Conservation (phyloP, 1,140 invertebrate genomes). For the Antheraea mylitta region DNA sequence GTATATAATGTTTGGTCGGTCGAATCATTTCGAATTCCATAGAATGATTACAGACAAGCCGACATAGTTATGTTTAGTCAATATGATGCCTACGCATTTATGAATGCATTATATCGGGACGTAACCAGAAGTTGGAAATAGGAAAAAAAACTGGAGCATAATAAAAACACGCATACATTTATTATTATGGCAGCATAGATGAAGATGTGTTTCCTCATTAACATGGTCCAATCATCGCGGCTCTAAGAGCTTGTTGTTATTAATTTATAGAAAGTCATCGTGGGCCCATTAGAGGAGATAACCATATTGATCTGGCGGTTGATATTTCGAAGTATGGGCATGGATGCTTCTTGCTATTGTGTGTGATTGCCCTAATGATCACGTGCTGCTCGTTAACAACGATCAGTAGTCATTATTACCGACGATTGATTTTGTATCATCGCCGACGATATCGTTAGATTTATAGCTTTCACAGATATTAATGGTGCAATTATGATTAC, state of each 20-base stretch:
- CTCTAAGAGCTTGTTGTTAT: conserved; percentile 61
- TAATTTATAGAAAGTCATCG: conserved; percentile 77
- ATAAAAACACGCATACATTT: conserved; percentile 51
- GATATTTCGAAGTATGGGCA: conserved; percentile 44
- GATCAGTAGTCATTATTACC: conserved; percentile 58
- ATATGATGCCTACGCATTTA: conserved; percentile 8
- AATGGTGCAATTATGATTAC: conserved; percentile 62
- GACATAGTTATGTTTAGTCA: conserved; percentile 8
- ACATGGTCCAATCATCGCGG: conserved; percentile 56
- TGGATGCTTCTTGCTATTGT: conserved; percentile 44
- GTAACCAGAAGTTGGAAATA: conserved; percentile 43
- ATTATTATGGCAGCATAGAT: conserved; percentile 40
- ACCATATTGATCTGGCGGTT: conserved; percentile 66
- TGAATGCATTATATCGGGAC: conserved; percentile 20
- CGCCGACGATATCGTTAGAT: conserved; percentile 53
- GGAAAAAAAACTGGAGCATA: conserved; percentile 42
- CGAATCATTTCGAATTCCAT: conserved; percentile 4
- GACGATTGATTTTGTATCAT: conserved; percentile 55
- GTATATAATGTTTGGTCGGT: neutral
- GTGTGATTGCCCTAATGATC: conserved; percentile 71
- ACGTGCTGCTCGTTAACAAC: conserved; percentile 69
- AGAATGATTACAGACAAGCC: conserved; percentile 3
- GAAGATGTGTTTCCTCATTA: conserved; percentile 69
- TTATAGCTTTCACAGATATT: conserved; percentile 68
- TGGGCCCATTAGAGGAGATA: conserved; percentile 66